A percentile compares a stretch with the other conserved stretches of the same genome.
phyloP scores from a whole-genome alignment of 2,888 invertebrate species.

The Phyllotreta cruciferae region DNA sequence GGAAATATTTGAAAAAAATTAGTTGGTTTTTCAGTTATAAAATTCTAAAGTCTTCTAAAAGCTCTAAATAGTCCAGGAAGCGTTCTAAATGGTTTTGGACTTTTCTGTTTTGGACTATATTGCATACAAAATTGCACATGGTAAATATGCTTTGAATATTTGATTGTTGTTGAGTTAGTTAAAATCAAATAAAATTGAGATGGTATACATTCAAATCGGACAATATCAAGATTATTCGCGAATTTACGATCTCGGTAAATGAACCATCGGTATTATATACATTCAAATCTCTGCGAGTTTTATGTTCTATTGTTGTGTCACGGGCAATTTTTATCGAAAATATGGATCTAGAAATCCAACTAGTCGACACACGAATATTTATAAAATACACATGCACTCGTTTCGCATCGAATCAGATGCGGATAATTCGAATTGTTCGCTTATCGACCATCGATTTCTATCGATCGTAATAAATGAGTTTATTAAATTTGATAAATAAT shows the following conservation, averaged over 20 bases:
- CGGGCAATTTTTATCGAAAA: conserved; percentile 34
- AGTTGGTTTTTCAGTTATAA: too few species aligned
- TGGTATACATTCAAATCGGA: conserved; percentile 21
- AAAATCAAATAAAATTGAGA: conserved; percentile 14
- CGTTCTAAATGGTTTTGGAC: too few species aligned
- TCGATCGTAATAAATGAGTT: too few species aligned
- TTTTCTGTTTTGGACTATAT: too few species aligned
- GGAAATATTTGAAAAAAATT: too few species aligned
- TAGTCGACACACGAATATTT: conserved; percentile 14
- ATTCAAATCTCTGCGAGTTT: conserved; percentile 32
- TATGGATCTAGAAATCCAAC: conserved; percentile 32
- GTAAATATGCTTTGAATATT: too few species aligned
- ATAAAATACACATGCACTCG: neutral
- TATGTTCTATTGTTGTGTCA: conserved; percentile 38
- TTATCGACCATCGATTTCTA: too few species aligned
- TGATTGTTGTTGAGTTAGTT: neutral
- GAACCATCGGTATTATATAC: conserved; percentile 25
- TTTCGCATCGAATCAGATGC: conserved; percentile 6
- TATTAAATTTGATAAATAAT: too few species aligned
- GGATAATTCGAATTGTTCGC: too few species aligned
- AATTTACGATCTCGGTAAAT: conserved; percentile 35
- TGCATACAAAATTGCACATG: too few species aligned
- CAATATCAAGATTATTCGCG: conserved; percentile 27
- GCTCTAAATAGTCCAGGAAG: too few species aligned
- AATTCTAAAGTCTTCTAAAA: too few species aligned